These are phyloP conservation scores for Loripinus fragilis DNA, from an alignment of 2,888 invertebrate species.

Conservation along the genomic window DNA sequence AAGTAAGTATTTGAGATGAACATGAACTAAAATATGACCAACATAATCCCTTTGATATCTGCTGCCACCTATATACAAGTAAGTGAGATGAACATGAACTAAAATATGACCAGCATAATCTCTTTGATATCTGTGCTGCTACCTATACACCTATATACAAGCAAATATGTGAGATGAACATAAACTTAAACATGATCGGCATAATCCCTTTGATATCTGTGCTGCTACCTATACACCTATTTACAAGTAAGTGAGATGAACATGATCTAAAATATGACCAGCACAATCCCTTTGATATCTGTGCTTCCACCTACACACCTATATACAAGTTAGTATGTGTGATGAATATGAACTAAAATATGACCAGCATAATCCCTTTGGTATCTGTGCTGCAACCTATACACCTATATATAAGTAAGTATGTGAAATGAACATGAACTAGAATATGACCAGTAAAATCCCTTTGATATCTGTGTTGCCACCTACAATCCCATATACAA, in stretches of 20 bases:
- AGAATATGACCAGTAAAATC: too few relatives aligned
- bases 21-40: too few relatives aligned
- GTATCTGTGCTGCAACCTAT: constrained; percentile 95
- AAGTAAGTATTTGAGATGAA: too few relatives aligned
- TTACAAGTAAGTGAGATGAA: constrained; percentile 92
- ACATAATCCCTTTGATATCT: too few relatives aligned
- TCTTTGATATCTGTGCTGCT: constrained; percentile 96
- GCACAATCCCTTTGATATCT: constrained; percentile 98
- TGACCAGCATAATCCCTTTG: constrained; percentile 99
- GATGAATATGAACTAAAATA: constrained; percentile 95
- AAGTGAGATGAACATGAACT: constrained; percentile 96
- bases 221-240: constrained; percentile 96
- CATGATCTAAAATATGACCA: constrained; percentile 96
- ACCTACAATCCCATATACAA: too few relatives aligned
- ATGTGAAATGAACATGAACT: too few relatives aligned
- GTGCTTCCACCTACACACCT: constrained; percentile 95
- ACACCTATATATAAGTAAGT: constrained; percentile 92
- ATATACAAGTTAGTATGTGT: constrained; percentile 91
- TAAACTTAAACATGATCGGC: constrained; percentile 95
- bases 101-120: constrained; percentile 98
- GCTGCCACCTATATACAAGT: too few relatives aligned
- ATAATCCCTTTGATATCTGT: constrained; percentile 98
- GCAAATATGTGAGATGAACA: constrained; percentile 92
- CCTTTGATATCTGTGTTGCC: background rate
- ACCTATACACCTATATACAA: constrained; percentile 96